Evolutionary conservation across 2,113 vertebrate genomes (phyloP).

Genomic region (Salvelinus sp.): DNA sequence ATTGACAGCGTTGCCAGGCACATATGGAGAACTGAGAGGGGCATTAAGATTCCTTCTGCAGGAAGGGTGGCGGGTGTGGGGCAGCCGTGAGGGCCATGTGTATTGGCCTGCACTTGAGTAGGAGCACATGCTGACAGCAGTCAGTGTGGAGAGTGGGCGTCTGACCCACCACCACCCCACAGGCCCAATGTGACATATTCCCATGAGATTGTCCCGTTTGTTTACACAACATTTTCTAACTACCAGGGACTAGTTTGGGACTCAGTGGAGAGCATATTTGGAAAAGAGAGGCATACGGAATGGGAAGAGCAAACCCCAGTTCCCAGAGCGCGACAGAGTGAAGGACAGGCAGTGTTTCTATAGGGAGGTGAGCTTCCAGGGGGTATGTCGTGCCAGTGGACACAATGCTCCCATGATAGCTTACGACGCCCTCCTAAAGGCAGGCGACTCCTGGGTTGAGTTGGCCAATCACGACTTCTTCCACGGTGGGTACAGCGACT

Average conservation of each 20-base stretch:
- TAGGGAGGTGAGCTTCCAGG: constrained; percentile 65
- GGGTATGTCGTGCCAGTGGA: constrained; percentile 80
- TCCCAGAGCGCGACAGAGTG: constrained; percentile 69
- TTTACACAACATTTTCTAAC: too few relatives aligned
- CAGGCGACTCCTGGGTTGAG: constrained; percentile 75
- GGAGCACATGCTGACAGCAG: constrained; percentile 64
- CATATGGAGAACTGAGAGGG: not conserved
- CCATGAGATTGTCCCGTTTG: too few relatives aligned
- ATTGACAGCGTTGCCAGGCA: not conserved
- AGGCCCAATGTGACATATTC: constrained; percentile 38
- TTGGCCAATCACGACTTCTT: constrained; percentile 78
- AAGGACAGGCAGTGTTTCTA: constrained; percentile 78
- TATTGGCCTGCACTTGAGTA: constrained; percentile 75
- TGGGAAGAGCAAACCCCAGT: constrained; percentile 64
- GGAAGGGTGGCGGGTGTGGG: constrained; percentile 72
- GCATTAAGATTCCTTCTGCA: constrained; percentile 74
- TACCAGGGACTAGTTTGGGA: constrained; percentile 78
- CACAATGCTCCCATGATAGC: constrained; percentile 85
- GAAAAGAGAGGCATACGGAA: constrained; percentile 71
- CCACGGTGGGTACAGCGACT: constrained; percentile 81
- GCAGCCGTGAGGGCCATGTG: constrained; percentile 85
- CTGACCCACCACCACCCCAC: constrained; percentile 87
- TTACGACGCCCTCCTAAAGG: constrained; percentile 77
- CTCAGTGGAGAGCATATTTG: constrained; percentile 77
- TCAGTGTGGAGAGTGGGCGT: constrained; percentile 81